Conservation (phyloP, 1,140 invertebrate species). For the Pemphigus obesinymphae region DNA sequence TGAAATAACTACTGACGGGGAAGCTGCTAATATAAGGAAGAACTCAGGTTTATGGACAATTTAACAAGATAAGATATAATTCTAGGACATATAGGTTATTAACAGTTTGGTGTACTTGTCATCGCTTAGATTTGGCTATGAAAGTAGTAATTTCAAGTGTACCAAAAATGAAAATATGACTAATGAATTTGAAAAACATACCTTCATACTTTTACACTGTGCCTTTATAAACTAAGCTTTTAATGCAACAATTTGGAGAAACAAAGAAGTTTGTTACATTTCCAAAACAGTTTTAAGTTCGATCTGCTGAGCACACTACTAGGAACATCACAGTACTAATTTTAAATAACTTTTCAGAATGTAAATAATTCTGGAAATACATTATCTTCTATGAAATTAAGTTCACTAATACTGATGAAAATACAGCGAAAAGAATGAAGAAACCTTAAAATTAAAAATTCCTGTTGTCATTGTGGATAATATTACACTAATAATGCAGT, state of each 20-base stretch:
- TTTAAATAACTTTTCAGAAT: neutral
- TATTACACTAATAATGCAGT: neutral
- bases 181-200: neutral
- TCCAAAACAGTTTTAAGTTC: neutral
- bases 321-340: neutral
- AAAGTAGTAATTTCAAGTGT: neutral
- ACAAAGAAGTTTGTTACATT: neutral
- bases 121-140: neutral
- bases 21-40: constrained; percentile 7
- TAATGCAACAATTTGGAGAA: neutral
- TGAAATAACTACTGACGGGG: neutral
- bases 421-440: neutral
- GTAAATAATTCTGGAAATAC: neutral
- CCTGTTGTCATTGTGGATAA: neutral
- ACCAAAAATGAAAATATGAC: constrained; percentile 3
- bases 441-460: neutral
- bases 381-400: neutral
- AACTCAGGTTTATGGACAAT: neutral
- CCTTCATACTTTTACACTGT: neutral
- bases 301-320: neutral
- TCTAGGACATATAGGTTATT: constrained; percentile 2
- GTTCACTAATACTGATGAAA: neutral
- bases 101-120: neutral
- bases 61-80: neutral
- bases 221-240: neutral